Percentiles rank a stretch among this genome's conserved stretches.
These are phyloP conservation scores for Pseudopleuronectes americanus DNA, from an alignment of 2,797 vertebrate genomes.

Conservation along the genomic window DNA sequence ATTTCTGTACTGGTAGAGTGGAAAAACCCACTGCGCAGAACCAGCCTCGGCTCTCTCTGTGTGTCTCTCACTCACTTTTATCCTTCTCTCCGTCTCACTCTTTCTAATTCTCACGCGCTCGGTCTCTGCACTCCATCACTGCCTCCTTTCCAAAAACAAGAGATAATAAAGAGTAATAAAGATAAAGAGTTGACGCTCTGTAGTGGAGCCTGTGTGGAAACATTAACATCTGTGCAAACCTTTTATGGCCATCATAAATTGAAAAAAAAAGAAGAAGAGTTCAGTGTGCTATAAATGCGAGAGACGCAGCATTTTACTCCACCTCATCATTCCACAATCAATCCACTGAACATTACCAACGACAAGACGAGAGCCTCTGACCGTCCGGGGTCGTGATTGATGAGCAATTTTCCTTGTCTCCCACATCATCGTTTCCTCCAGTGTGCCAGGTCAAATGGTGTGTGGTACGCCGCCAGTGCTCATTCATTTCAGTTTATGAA, in stretches of 20 bases:
- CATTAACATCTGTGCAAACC: conserved; percentile 66
- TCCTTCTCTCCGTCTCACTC: background rate
- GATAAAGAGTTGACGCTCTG: conserved; percentile 16
- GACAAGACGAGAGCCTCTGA: conserved; percentile 53
- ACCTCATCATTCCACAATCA: conserved; percentile 71
- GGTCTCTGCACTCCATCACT: conserved; percentile 48
- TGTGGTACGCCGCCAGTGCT: conserved; percentile 63
- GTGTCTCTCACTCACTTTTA: conserved; percentile 33
- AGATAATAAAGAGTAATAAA: conserved; percentile 15
- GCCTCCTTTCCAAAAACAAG: conserved; percentile 47
- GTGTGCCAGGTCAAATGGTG: conserved; percentile 67
- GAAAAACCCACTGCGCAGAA: conserved; percentile 66
- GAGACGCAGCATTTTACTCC: conserved; percentile 59
- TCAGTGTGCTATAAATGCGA: conserved; percentile 52
- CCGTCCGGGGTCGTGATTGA: conserved; percentile 69
- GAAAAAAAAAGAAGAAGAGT: conserved; percentile 27
- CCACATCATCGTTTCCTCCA: conserved; percentile 58
- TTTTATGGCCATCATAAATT: conserved; percentile 53
- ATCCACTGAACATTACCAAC: conserved; percentile 66
- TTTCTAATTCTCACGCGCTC: conserved; percentile 7
- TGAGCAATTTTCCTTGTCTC: conserved; percentile 64
- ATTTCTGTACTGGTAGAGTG: conserved; percentile 71
- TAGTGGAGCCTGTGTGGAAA: conserved; percentile 36
- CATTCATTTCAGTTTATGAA: conserved; percentile 73
- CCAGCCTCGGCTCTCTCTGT: conserved; percentile 45